These are phyloP conservation scores for Erebia epiphron DNA, from an alignment of 2,888 invertebrate species.

Conservation along the genomic window DNA sequence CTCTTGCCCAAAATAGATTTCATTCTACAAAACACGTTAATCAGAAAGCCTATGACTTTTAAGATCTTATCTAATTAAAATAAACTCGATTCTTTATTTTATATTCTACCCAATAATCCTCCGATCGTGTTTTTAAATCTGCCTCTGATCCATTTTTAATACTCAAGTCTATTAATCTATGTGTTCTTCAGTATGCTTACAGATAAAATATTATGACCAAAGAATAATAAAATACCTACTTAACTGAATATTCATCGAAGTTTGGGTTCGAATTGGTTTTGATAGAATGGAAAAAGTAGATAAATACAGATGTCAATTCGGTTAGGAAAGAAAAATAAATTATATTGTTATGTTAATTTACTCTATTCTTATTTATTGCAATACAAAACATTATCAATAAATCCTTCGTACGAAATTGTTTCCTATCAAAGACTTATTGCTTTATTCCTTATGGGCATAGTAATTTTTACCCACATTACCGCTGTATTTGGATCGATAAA, in stretches of 20 bases:
- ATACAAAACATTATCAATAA: slow-evolving; percentile 6
- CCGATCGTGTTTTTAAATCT: too few species aligned
- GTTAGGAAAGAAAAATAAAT: slow-evolving; percentile 11
- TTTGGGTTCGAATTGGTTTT: neutral
- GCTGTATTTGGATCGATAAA: slow-evolving; percentile 5
- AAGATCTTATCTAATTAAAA: too few species aligned
- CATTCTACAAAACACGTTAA: too few species aligned
- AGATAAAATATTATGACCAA: too few species aligned
- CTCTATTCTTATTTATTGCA: slow-evolving; percentile 11
- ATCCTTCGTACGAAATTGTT: slow-evolving; percentile 3
- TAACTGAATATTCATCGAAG: neutral
- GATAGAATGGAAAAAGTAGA: neutral
- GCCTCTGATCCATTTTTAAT: too few species aligned
- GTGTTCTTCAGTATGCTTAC: too few species aligned
- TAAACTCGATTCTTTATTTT: too few species aligned
- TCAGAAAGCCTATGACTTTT: too few species aligned
- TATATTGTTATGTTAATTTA: slow-evolving; percentile 12
- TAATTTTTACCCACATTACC: slow-evolving; percentile 2
- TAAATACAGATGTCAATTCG: too few species aligned
- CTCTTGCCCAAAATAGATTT: neutral
- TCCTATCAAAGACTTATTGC: slow-evolving; percentile 17
- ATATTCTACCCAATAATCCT: too few species aligned
- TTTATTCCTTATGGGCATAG: slow-evolving; percentile 13
- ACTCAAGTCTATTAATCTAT: too few species aligned
- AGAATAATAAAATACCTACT: neutral